Percentiles rank a stretch among this genome's conserved stretches.
Conservation (phyloP, 2,113 vertebrate genomes). For the Rhynchomys soricoides region DNA sequence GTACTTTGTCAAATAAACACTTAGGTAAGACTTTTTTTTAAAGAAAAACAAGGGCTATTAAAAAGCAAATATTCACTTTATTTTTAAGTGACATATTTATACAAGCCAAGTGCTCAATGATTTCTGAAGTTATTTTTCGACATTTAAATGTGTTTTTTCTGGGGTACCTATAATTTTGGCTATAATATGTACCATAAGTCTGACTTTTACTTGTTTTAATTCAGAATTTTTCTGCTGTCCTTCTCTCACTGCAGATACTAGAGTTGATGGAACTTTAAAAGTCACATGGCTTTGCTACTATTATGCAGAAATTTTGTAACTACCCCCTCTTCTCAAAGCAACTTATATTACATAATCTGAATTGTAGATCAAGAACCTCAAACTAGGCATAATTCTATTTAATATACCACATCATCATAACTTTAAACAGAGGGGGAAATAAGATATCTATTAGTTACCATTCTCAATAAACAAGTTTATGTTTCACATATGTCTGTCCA, state of each 20-base stretch:
- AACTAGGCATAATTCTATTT: background rate
- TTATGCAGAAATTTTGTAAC: background rate
- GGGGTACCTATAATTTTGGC: background rate
- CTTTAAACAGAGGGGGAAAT: background rate
- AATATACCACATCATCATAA: background rate
- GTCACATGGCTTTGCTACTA: fast-evolving
- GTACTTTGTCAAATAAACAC: background rate
- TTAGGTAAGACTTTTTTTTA: background rate
- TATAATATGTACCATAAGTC: background rate
- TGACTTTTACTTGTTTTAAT: background rate
- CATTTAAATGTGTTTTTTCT: background rate
- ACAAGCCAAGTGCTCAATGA: background rate
- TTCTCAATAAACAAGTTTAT: background rate
- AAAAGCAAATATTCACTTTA: background rate
- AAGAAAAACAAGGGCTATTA: background rate
- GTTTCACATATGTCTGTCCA: background rate
- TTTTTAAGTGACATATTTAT: slow-evolving; percentile 4
- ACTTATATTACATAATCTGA: background rate
- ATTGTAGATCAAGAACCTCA: background rate
- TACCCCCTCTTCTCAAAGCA: background rate
- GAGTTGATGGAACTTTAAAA: background rate
- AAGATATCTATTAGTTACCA: background rate
- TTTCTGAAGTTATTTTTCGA: background rate
- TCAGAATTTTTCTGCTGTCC: background rate
- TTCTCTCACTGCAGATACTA: background rate